These are phyloP conservation scores for Lepus timidus DNA, from an alignment of 2,113 vertebrate species.

Conservation along the genomic window DNA sequence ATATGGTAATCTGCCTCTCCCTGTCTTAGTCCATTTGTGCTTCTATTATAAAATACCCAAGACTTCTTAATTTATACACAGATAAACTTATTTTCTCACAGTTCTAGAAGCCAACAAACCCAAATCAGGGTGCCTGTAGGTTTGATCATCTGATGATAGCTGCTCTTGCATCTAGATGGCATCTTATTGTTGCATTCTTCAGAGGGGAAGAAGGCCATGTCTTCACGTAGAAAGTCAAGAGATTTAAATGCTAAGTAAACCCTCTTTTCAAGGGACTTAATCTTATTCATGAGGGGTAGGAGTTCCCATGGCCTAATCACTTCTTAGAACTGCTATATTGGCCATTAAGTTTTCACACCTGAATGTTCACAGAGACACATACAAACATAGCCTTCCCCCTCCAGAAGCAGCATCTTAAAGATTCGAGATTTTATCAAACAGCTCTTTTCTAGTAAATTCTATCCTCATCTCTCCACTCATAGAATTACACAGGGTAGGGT, in stretches of 20 bases:
- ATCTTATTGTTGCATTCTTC: not conserved
- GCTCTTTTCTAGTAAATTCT: slow-evolving; percentile 38
- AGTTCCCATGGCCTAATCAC: not conserved
- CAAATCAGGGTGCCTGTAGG: not conserved
- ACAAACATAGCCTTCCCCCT: not conserved
- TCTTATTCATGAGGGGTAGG: not conserved
- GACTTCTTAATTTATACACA: not conserved
- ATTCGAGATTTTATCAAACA: not conserved
- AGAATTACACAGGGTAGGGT: not conserved
- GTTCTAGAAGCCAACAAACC: not conserved
- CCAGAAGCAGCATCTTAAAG: not conserved
- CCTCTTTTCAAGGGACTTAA: not conserved
- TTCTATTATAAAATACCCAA: not conserved
- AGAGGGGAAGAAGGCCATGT: not conserved
- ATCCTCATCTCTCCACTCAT: not conserved
- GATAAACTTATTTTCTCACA: not conserved
- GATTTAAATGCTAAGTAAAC: not conserved
- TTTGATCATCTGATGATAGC: not conserved
- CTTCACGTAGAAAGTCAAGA: not conserved
- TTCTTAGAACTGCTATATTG: not conserved
- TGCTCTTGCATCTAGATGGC: not conserved
- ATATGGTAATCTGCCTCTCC: not conserved
- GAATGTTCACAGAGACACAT: not conserved
- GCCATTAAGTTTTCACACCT: not conserved
- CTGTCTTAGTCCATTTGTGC: not conserved